These are phyloP conservation scores for Nyleta sp. DNA, from an alignment of 2,888 invertebrate species.

Conservation along the genomic window DNA sequence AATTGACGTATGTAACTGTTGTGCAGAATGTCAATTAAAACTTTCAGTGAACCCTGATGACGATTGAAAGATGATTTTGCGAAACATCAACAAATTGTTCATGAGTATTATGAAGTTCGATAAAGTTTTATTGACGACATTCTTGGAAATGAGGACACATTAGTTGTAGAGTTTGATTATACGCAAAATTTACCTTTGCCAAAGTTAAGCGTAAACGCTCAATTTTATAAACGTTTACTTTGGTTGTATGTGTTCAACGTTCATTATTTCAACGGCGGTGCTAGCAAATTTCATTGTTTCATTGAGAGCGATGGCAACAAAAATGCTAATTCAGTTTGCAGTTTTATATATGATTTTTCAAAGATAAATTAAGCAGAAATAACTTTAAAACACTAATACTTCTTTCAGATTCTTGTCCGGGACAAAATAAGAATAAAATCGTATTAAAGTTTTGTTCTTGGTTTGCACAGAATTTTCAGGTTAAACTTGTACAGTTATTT, in stretches of 20 bases:
- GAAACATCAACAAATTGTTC: not conserved
- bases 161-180: conserved; percentile 12
- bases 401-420: conserved; percentile 4
- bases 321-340: conserved; percentile 22
- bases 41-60: conserved; percentile 4
- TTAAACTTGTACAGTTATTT: conserved; percentile 14
- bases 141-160: not conserved
- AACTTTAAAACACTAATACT: not conserved
- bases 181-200: conserved; percentile 10
- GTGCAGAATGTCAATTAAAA: not conserved
- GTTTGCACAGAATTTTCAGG: conserved; percentile 1
- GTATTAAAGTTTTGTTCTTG: conserved; percentile 5
- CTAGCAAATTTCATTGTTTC: conserved; percentile 7
- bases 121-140: not conserved
- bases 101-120: conserved; percentile 6
- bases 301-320: conserved; percentile 2
- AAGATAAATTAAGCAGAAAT: not conserved
- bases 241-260: conserved; percentile 14
- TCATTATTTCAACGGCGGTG: conserved; percentile 11
- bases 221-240: conserved; percentile 10
- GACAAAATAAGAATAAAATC: conserved; percentile 17
- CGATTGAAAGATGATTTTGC: not conserved
- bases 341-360: conserved; percentile 17
- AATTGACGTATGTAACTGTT: conserved; percentile 12
- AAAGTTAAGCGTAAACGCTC: conserved; percentile 9